Conservation (phyloP, 2,888 invertebrate genomes). For the Andrena minutula region DNA sequence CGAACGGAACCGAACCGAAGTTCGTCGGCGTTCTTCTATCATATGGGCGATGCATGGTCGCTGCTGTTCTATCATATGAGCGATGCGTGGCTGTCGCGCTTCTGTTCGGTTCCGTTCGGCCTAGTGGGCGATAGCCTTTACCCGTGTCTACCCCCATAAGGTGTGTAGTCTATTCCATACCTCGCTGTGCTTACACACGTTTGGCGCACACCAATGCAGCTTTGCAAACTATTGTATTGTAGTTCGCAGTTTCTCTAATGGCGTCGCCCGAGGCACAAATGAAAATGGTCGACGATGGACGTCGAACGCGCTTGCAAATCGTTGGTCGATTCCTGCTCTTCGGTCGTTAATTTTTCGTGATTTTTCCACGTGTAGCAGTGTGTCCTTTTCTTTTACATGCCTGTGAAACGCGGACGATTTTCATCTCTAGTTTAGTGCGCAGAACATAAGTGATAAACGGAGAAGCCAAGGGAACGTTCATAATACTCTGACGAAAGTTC, state of each 20-base stretch:
- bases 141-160: no score
- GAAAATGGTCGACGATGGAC: constrained; percentile 42
- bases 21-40: no score
- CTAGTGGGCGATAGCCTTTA: no score
- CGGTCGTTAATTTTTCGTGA: constrained; percentile 23
- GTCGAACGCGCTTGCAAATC: constrained; percentile 50
- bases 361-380: constrained; percentile 15
- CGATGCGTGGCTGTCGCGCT: no score
- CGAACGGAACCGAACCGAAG: no score
- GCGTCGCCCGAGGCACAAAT: constrained; percentile 15
- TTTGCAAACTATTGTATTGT: not conserved
- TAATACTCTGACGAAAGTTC: constrained; percentile 60
- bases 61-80: no score
- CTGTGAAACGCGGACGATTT: constrained; percentile 12
- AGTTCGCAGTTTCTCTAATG: not conserved
- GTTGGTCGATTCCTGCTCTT: constrained; percentile 27
- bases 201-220: no score
- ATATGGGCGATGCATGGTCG: no score
- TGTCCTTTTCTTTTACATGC: constrained; percentile 9
- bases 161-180: no score
- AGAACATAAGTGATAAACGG: constrained; percentile 8
- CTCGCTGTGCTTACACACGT: no score
- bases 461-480: constrained; percentile 12
- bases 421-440: not conserved
- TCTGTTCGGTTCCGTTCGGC: no score